Base-by-base conservation (phyloP, 1,140 invertebrate species). In the Atta colombica region DNA sequence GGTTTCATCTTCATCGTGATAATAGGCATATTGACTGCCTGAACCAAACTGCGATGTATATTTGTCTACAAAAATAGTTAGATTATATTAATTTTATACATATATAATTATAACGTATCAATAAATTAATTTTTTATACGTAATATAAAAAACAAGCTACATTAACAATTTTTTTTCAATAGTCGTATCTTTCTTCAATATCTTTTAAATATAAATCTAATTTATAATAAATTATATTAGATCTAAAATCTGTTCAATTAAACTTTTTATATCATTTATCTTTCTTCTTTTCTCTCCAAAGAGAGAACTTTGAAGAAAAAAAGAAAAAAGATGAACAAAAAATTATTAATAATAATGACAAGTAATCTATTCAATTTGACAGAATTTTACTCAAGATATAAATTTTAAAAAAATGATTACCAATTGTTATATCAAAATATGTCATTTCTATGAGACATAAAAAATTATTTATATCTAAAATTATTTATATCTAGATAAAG, bases 1-100 rank as follows among this genome's bases (percentile, higher is more conserved):
- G 86, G 98, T 99, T 95, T 99, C 99, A 95, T 99, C 99, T 94
- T 99, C 99, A 92, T 99, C 99, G 93, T 99, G 99, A 94, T 98
- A 99, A 93, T 99, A 99, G 1, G 99, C 98, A 96, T 99, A 99
- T 92, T 99, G 99, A 93, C 97, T 99, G 49, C 98, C 98, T 87
- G 98, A 97, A 49, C 99, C 99, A 96, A 99, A 99, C 90, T 99
- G 98, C 45, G 99, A 99, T 74, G 97, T 97, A 95, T 99, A 99
- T 94, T 99, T 99, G 93, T 98, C 98, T 99, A 91, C 21, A 96
- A 96, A 28, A 39, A 90, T 82, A 80, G 77, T 74, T 45, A 45
- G 7, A 45, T 25, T 25, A 25, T 3, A 35, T 63, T 7, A 39
- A 45, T 45, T 51, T 74, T 31, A 55, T n/a, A 39, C 8, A 35